phyloP scores from a whole-genome alignment of 2,888 invertebrate species.

The Tipula confusa region DNA sequence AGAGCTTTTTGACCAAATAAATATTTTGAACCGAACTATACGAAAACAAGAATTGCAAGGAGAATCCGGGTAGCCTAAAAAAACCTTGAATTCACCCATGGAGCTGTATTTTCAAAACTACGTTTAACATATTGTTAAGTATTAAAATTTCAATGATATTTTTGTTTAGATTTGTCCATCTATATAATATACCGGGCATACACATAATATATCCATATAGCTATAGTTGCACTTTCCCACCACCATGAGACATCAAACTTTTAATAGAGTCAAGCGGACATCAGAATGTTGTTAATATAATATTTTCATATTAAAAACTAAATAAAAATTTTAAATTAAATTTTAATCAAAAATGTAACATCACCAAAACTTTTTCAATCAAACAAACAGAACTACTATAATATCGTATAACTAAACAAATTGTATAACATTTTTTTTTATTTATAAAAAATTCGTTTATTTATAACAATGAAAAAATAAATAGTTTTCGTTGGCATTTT shows the following conservation, averaged over 20 bases:
- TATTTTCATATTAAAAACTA: not conserved
- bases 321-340: constrained; percentile 12
- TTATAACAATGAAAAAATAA: not conserved
- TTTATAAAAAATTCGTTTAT: not conserved
- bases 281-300: not conserved
- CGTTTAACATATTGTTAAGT: too few relatives aligned
- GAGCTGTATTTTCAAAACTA: too few relatives aligned
- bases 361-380: constrained; percentile 25
- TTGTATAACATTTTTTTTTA: not conserved
- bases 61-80: too few relatives aligned
- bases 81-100: too few relatives aligned
- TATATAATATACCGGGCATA: too few relatives aligned
- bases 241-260: not conserved
- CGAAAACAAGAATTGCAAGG: too few relatives aligned
- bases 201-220: too few relatives aligned
- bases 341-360: constrained; percentile 25
- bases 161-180: too few relatives aligned
- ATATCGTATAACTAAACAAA: not conserved
- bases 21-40: too few relatives aligned
- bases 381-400: not conserved
- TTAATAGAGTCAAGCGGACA: not conserved
- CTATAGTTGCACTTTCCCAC: too few relatives aligned
- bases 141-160: too few relatives aligned
- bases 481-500: not conserved
- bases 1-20: too few relatives aligned